Evolutionary conservation across 2,113 vertebrate species (phyloP).

Genomic region (Neolamprologus ventralis): DNA sequence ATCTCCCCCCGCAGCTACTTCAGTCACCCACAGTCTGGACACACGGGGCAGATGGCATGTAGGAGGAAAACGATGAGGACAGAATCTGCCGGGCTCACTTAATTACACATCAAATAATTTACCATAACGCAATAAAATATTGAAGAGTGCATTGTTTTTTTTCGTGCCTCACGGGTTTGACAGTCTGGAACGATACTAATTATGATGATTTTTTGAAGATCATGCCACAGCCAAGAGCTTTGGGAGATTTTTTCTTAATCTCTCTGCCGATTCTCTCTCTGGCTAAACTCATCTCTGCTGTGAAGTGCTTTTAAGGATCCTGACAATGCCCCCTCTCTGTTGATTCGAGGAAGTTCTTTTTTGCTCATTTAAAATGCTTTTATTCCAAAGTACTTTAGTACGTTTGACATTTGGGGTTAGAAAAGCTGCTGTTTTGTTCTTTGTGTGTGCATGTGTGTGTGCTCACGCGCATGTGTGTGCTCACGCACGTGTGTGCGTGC

Average conservation of each 20-base stretch:
- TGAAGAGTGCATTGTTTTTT: slow-evolving; percentile 33
- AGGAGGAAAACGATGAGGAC: slow-evolving; percentile 60
- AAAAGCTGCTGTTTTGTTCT: not conserved
- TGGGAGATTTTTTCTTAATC: not conserved
- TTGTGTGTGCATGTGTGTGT: not conserved
- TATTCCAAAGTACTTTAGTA: not conserved
- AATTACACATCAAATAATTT: slow-evolving; percentile 55
- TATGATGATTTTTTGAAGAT: slow-evolving; percentile 38
- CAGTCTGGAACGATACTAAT: slow-evolving; percentile 40
- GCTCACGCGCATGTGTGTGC: not conserved
- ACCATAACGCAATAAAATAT: slow-evolving; percentile 30
- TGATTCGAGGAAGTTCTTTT: slow-evolving; percentile 27
- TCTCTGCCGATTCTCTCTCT: not conserved
- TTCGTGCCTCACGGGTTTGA: slow-evolving; percentile 8
- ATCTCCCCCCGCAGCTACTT: slow-evolving; percentile 21
- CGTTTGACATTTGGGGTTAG: slow-evolving; percentile 19
- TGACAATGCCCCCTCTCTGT: slow-evolving; percentile 5
- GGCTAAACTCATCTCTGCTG: not conserved
- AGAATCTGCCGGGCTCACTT: slow-evolving; percentile 41
- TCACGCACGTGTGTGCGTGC: not conserved
- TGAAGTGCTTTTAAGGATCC: slow-evolving; percentile 16
- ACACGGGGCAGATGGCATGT: slow-evolving; percentile 69
- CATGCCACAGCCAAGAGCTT: slow-evolving; percentile 21
- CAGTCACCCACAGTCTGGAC: slow-evolving; percentile 66
- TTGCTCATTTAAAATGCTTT: slow-evolving; percentile 39